phyloP scores from a whole-genome alignment of 2,113 vertebrate species.

The Phylloscopus trochiloides region DNA sequence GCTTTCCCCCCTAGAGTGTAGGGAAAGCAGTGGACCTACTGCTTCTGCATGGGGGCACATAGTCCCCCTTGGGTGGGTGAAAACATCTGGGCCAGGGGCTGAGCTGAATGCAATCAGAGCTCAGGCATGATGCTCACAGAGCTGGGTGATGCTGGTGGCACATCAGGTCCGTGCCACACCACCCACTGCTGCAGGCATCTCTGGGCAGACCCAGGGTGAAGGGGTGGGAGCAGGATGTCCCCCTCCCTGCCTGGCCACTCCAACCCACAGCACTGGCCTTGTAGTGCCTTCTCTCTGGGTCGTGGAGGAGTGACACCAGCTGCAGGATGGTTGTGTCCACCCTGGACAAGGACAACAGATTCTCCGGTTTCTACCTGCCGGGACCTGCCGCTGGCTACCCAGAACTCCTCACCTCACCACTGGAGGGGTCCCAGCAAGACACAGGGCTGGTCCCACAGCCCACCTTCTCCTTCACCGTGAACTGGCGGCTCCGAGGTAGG shows the following conservation, averaged over 20 bases:
- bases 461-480: background rate
- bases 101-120: background rate
- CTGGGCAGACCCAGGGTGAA: background rate
- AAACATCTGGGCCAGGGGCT: accelerated
- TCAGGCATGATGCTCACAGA: accelerated
- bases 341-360: background rate
- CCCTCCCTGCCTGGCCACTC: accelerated
- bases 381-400: accelerated
- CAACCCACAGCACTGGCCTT: background rate
- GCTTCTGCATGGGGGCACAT: background rate
- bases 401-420: background rate
- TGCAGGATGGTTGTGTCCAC: background rate
- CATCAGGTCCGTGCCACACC: accelerated
- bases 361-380: background rate
- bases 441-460: background rate
- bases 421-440: slow-evolving; percentile 22
- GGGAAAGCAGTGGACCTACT: accelerated
- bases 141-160: accelerated
- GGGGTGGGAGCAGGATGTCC: background rate
- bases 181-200: background rate
- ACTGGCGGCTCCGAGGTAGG: background rate
- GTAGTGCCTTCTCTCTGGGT: slow-evolving; percentile 21
- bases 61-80: background rate
- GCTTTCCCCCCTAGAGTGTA: accelerated
- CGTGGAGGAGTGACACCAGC: background rate